These are phyloP conservation scores for Channa striata DNA, from an alignment of 2,797 vertebrate genomes.

Conservation along the genomic window DNA sequence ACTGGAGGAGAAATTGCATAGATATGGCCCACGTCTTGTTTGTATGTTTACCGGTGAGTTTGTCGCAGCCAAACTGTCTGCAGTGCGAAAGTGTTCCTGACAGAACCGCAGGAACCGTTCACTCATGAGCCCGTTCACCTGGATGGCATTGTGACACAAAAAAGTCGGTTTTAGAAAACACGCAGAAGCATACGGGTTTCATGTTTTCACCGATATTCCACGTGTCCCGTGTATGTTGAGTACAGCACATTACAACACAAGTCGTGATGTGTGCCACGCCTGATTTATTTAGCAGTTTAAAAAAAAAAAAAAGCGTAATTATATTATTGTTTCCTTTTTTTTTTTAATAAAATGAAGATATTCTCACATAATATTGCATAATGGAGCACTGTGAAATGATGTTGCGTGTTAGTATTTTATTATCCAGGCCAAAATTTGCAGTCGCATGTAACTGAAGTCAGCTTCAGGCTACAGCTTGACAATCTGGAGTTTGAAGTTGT, in stretches of 20 bases:
- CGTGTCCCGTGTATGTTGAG: not conserved
- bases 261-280: not conserved
- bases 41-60: constrained; percentile 53
- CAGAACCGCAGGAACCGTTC: constrained; percentile 34
- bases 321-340: not conserved
- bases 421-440: not conserved
- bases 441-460: not conserved
- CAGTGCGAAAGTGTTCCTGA: constrained; percentile 34
- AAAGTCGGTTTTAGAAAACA: constrained; percentile 31
- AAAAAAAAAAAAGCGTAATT: too few relatives aligned
- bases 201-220: constrained; percentile 24
- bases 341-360: not conserved
- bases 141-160: constrained; percentile 25
- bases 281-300: not conserved
- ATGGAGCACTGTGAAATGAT: not conserved
- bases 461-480: not conserved
- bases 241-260: too few relatives aligned
- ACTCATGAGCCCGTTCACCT: constrained; percentile 21
- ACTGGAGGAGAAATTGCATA: constrained; percentile 43
- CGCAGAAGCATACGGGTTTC: constrained; percentile 18
- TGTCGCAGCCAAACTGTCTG: constrained; percentile 28
- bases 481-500: not conserved
- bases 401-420: not conserved
- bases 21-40: constrained; percentile 43
- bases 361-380: not conserved